Evolutionary conservation across 2,797 vertebrate species (phyloP), one percentile per base, ranked within the genome.

Genomic region (Chiloscyllium punctatum): DNA sequence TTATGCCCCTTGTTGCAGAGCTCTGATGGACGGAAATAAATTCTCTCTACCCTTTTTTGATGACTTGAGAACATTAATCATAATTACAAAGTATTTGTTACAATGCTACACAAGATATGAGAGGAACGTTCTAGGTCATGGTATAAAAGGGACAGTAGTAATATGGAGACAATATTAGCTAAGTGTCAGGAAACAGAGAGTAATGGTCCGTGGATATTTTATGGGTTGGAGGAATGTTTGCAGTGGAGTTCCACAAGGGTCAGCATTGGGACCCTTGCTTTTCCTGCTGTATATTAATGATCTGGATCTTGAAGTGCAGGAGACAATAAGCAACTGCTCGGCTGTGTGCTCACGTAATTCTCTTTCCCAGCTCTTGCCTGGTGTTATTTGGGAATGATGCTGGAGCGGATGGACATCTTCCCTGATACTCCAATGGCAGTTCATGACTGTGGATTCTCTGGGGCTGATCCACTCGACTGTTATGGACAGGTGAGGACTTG

Each of bases 351-450:
- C 0, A 69, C 18, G 77, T 51, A 96, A 53, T 95, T 37, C 77
- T 33, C 72, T 18, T 68, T 95, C 95, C 95, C 96, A 98, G 98
- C 98, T 96, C 97, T 98, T 18, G 96, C 98, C 96, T 99, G 98
- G 98, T 98, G 98, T 97, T 98, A 98, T 37, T 96, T 98, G 15
- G 98, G 98, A 92, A 97, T 99, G 97, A 97, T 99, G 96, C 96
- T 99, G 96, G 98, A 98, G 97, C 98, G 97, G 96, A 98, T 98
- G 86, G 96, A 98, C 0, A 97, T 97, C 21, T 98, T 99, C 97
- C 97, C 97, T 95, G 98, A 97, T 1, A 97, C 98, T 1, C 98
- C 98, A 0, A 98, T 97, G 97, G 98, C 98, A 0, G 94, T 98
- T 79, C 98, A 99, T 4, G 98, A 99, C 97, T 98, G 97, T 21